Conservation (phyloP, 2,888 invertebrate species). For the Caenorhabditis wallacei region DNA sequence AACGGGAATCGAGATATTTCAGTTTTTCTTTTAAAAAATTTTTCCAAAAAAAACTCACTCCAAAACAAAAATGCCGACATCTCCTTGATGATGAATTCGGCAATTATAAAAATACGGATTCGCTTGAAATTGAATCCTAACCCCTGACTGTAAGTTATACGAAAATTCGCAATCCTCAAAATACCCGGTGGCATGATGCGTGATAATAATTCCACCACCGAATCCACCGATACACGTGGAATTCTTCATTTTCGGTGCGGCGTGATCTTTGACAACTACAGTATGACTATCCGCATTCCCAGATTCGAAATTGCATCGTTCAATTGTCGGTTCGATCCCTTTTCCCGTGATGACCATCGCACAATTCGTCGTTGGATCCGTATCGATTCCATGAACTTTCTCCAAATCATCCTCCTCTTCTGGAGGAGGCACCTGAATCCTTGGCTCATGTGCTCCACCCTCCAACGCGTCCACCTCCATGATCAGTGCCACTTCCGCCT, state of each 20-base stretch:
- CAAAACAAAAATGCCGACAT: conserved; percentile 83
- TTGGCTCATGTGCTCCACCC: background rate
- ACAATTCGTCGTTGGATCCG: conserved; percentile 35
- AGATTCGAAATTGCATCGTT: conserved; percentile 96
- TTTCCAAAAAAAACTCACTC: conserved; percentile 78
- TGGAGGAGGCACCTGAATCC: background rate
- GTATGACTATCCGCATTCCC: conserved; percentile 97
- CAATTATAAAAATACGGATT: conserved; percentile 86
- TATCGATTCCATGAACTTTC: conserved; percentile 12
- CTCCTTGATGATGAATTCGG: conserved; percentile 82
- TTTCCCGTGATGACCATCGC: conserved; percentile 89
- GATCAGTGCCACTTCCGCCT: conserved; percentile 34
- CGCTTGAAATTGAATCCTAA: conserved; percentile 98
- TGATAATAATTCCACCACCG: conserved; percentile 98
- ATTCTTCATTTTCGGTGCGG: conserved; percentile 90
- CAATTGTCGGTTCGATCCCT: conserved; percentile 93
- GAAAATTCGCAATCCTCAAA: conserved; percentile 95
- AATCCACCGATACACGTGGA: conserved; percentile 99
- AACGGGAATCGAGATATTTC: too few species aligned
- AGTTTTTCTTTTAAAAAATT: too few species aligned
- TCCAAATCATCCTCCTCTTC: background rate
- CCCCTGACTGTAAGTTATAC: conserved; percentile 94
- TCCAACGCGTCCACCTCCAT: conserved; percentile 31
- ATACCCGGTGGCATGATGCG: conserved; percentile 92
- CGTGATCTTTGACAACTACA: conserved; percentile 97